Evolutionary conservation across 2,797 vertebrate species (phyloP).

Genomic region (Artibeus lituratus): DNA sequence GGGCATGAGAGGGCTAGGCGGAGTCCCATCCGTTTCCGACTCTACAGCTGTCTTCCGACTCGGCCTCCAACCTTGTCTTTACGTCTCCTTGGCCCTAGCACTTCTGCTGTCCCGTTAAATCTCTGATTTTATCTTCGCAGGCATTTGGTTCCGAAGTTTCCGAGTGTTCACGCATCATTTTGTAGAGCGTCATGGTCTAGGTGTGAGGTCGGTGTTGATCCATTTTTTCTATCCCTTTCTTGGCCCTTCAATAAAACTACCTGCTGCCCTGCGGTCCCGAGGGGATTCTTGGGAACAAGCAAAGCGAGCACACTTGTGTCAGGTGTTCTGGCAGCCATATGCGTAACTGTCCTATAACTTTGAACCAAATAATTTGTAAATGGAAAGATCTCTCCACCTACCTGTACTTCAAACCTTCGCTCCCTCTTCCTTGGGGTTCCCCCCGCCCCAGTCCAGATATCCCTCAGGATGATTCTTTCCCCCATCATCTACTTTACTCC

Average conservation of each 20-base stretch:
- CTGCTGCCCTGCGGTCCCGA: background rate
- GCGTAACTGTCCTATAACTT: background rate
- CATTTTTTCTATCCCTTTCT: background rate
- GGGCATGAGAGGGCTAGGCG: background rate
- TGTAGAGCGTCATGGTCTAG: background rate
- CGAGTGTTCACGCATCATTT: background rate
- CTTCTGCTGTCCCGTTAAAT: background rate
- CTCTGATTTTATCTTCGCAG: constrained; percentile 35
- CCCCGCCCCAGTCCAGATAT: background rate
- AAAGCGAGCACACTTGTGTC: background rate
- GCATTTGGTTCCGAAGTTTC: background rate
- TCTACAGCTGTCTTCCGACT: background rate
- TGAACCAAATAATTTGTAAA: background rate
- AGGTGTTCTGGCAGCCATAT: background rate
- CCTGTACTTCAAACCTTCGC: background rate
- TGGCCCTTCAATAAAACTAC: background rate
- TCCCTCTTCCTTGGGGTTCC: background rate
- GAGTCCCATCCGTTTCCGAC: background rate
- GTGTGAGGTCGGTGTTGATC: constrained; percentile 31
- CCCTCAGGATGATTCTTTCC: background rate
- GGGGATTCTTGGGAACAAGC: background rate
- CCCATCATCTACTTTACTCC: background rate
- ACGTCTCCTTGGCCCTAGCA: background rate
- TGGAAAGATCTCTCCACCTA: background rate
- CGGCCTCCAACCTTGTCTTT: background rate